Evolutionary conservation across 1,140 invertebrate genomes (phyloP).

Genomic region (Drosophila bipectinata): DNA sequence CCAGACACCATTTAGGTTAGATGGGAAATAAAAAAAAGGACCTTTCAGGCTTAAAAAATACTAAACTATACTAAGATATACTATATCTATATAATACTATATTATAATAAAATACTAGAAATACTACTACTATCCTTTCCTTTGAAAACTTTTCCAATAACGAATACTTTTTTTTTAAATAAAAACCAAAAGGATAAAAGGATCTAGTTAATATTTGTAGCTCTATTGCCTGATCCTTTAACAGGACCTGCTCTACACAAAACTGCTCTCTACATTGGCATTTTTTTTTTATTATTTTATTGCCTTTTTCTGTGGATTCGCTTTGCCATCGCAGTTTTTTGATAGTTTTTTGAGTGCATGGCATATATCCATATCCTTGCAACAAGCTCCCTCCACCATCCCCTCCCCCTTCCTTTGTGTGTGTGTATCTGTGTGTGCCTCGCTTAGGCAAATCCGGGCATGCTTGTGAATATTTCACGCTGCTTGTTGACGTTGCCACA

Average conservation of each 20-base stretch:
- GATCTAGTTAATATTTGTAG: not conserved
- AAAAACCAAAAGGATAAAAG: too few species aligned
- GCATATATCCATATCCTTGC: conserved; percentile 7
- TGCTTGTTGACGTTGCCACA: conserved; percentile 38
- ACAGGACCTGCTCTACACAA: conserved; percentile 1
- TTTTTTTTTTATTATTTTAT: conserved; percentile 15
- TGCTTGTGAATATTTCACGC: conserved; percentile 20
- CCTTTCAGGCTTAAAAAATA: not conserved
- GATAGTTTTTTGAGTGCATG: conserved; percentile 48
- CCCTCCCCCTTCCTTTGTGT: not conserved
- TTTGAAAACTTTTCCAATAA: too few species aligned
- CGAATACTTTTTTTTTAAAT: too few species aligned
- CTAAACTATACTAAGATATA: too few species aligned
- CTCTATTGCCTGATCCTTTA: not conserved
- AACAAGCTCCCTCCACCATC: not conserved
- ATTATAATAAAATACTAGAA: too few species aligned
- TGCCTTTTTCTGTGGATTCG: conserved; percentile 4
- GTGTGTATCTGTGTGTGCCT: conserved; percentile 8
- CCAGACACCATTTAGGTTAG: conserved; percentile 1
- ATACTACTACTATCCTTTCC: too few species aligned
- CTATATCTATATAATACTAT: too few species aligned
- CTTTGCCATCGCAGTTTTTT: conserved; percentile 21
- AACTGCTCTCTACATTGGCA: not conserved
- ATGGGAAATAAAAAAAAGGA: not conserved
- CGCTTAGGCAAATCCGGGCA: conserved; percentile 37